Percentiles rank a stretch among this genome's conserved stretches.
phyloP scores from a whole-genome alignment of 2,113 vertebrate species.

The Amia ocellicauda region DNA sequence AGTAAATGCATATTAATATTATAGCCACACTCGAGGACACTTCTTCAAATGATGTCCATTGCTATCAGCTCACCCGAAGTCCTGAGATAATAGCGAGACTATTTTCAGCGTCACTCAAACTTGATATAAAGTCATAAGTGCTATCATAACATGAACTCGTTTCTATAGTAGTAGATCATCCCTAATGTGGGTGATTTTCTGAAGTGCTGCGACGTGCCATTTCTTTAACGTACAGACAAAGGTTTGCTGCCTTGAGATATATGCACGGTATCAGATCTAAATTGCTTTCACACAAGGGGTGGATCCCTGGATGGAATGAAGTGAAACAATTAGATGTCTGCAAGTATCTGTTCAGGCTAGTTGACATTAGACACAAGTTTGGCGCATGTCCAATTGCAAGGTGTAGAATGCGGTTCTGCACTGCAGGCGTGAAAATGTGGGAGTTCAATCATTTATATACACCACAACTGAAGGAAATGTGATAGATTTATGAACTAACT shows the following conservation, averaged over 20 bases:
- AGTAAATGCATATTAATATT: constrained; percentile 83
- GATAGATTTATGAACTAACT: no score
- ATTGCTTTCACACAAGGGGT: constrained; percentile 55
- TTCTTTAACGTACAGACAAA: constrained; percentile 19
- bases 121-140: constrained; percentile 9
- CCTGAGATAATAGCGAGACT: neutral
- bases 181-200: neutral
- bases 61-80: no score
- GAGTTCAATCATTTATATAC: no score
- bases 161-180: constrained; percentile 14
- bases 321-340: constrained; percentile 62
- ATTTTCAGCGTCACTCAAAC: constrained; percentile 1
- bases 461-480: no score
- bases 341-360: constrained; percentile 67
- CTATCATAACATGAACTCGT: neutral
- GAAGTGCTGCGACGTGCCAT: neutral
- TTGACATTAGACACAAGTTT: constrained; percentile 59
- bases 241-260: constrained; percentile 33
- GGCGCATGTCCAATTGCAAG: constrained; percentile 53
- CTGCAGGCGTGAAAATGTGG: no score
- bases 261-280: constrained; percentile 54
- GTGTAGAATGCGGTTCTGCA: constrained; percentile 39
- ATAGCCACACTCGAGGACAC: constrained; percentile 44
- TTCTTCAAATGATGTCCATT: constrained; percentile 45
- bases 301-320: constrained; percentile 60